Evolutionary conservation across 2,888 invertebrate species (phyloP).

Genomic region (Lamproptera curius): DNA sequence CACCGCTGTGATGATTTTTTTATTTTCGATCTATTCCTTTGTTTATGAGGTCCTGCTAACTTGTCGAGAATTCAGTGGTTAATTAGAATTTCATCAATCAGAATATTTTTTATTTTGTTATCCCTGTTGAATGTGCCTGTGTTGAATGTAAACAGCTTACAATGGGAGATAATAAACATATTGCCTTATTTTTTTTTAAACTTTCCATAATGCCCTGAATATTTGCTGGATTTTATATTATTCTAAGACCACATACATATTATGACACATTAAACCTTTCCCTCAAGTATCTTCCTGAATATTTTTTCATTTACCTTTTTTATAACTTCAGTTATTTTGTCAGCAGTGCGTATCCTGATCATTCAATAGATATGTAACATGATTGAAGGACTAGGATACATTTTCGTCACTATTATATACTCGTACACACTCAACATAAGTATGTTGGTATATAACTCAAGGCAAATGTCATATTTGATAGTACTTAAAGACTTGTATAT

Average conservation of each 20-base stretch:
- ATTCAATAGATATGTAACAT: too few relatives aligned
- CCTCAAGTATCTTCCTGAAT: constrained; percentile 2
- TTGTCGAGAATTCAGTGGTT: constrained; percentile 74
- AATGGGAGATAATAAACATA: constrained; percentile 73
- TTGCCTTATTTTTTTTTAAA: constrained; percentile 68
- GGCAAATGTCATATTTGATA: too few relatives aligned
- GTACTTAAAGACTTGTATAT: too few relatives aligned
- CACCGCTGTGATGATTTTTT: constrained; percentile 42
- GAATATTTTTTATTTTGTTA: constrained; percentile 76
- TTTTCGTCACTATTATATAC: too few relatives aligned
- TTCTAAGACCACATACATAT: constrained; percentile 9
- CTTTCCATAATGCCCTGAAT: constrained; percentile 57
- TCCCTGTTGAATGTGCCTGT: constrained; percentile 70
- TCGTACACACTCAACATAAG: too few relatives aligned
- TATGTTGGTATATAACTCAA: too few relatives aligned
- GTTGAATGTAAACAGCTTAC: constrained; percentile 67
- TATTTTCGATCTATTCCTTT: constrained; percentile 71
- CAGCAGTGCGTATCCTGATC: too few relatives aligned
- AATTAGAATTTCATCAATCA: constrained; percentile 73
- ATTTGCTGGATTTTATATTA: constrained; percentile 19
- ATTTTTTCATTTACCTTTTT: constrained; percentile 13
- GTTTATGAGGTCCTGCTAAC: constrained; percentile 74
- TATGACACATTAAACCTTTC: constrained; percentile 6
- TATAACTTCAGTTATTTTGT: too few relatives aligned
- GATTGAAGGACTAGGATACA: too few relatives aligned